Conservation (phyloP, 2,113 vertebrate species). For the Nibea coibor region DNA sequence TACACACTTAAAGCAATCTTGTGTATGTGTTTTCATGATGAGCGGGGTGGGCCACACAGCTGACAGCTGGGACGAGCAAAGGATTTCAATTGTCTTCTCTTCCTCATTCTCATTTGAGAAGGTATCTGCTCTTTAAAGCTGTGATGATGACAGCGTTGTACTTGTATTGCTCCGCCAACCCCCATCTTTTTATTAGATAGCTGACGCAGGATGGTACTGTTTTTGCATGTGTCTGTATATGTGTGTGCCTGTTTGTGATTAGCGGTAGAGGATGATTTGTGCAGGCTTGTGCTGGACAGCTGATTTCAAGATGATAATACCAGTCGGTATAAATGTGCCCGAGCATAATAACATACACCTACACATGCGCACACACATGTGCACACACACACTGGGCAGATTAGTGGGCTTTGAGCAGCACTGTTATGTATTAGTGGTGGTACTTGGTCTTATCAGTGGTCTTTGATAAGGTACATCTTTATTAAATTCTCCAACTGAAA, state of each 20-base stretch:
- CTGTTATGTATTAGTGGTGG: conserved; percentile 90
- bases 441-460: conserved; percentile 94
- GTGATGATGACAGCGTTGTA: conserved; percentile 51
- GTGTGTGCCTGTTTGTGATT: conserved; percentile 57
- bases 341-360: conserved; percentile 29
- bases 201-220: conserved; percentile 42
- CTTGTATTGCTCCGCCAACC: conserved; percentile 24
- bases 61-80: conserved; percentile 9
- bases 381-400: conserved; percentile 60
- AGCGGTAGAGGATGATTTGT: conserved; percentile 82
- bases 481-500: conserved; percentile 96
- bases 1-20: conserved; percentile 57
- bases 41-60: not conserved
- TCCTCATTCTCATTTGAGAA: conserved; percentile 32
- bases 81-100: conserved; percentile 36
- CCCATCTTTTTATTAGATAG: conserved; percentile 56
- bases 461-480: conserved; percentile 98
- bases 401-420: conserved; percentile 94
- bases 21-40: conserved; percentile 41
- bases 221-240: conserved; percentile 29
- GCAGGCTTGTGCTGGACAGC: conserved; percentile 88
- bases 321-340: conserved; percentile 87
- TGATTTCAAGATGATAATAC: conserved; percentile 88
- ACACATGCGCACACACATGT: conserved; percentile 43
- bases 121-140: conserved; percentile 64